Percentiles rank a stretch among this genome's conserved stretches.
These are phyloP conservation scores for Muscicapa adusta DNA, from an alignment of 2,113 vertebrate species.

Conservation along the genomic window DNA sequence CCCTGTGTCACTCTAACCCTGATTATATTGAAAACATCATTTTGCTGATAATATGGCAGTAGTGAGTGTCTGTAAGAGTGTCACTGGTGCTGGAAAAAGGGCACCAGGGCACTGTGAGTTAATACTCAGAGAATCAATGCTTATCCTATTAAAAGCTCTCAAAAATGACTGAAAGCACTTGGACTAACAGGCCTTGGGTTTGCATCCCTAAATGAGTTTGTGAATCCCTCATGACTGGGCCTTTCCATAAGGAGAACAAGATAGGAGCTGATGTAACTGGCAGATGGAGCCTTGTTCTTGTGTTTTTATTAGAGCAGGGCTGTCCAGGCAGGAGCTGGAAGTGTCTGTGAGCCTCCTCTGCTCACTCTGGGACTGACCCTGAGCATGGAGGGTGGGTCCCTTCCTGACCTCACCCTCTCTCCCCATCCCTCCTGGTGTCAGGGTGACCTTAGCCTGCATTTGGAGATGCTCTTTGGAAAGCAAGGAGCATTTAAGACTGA, in stretches of 20 bases:
- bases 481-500: fast-evolving
- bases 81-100: neutral
- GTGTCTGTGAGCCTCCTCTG: neutral
- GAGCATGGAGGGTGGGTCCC: neutral
- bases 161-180: neutral
- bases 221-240: neutral
- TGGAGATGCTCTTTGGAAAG: neutral
- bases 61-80: neutral
- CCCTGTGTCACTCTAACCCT: neutral
- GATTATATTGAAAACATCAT: neutral
- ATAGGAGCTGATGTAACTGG: neutral
- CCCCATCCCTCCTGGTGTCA: neutral
- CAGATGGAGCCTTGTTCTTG: neutral
- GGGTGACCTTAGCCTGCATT: neutral
- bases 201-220: neutral
- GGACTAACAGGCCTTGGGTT: neutral
- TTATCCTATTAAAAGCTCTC: neutral
- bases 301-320: neutral
- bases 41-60: neutral
- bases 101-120: neutral
- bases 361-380: neutral
- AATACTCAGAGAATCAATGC: neutral
- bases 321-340: neutral
- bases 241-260: neutral
- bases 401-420: neutral